Conservation (phyloP, 1,140 invertebrate species). For the Drosophila sp. region DNA sequence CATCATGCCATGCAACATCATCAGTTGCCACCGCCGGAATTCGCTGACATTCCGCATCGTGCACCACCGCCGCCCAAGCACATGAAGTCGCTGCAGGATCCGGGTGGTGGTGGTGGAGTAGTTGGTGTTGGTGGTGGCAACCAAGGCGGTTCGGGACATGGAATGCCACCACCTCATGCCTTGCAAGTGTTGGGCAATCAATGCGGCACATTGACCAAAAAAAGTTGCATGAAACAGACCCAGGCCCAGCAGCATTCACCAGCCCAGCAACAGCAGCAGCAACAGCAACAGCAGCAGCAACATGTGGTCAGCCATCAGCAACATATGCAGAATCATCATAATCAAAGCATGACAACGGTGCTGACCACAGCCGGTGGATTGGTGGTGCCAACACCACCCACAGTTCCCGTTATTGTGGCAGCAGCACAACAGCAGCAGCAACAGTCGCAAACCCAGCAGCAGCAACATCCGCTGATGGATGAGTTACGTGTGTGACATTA, state of each 20-base stretch:
- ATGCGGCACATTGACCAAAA: constrained; percentile 87
- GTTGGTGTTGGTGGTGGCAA: constrained; percentile 85
- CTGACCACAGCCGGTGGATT: constrained; percentile 70
- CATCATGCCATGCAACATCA: constrained; percentile 89
- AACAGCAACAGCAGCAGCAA: constrained; percentile 59
- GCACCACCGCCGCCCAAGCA: constrained; percentile 90
- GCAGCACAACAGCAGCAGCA: constrained; percentile 84
- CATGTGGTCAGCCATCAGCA: constrained; percentile 58
- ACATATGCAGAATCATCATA: constrained; percentile 82
- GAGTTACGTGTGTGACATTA: constrained; percentile 91
- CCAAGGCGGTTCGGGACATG: constrained; percentile 84
- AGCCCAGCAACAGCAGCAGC: constrained; percentile 83
- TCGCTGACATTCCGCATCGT: constrained; percentile 89
- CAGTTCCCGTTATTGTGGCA: constrained; percentile 72
- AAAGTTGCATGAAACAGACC: constrained; percentile 84
- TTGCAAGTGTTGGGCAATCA: constrained; percentile 87
- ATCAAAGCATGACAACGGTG: constrained; percentile 81
- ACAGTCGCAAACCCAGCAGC: constrained; percentile 83
- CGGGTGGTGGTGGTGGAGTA: constrained; percentile 84
- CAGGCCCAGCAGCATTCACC: constrained; percentile 77
- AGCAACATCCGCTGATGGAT: constrained; percentile 86
- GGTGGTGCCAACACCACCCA: constrained; percentile 71
- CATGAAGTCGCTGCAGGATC: constrained; percentile 86
- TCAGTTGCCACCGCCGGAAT: constrained; percentile 90
- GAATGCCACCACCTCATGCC: constrained; percentile 85